These are phyloP conservation scores for Schmidtea mediterranea DNA, from an alignment of 1,140 invertebrate species.

Conservation along the genomic window DNA sequence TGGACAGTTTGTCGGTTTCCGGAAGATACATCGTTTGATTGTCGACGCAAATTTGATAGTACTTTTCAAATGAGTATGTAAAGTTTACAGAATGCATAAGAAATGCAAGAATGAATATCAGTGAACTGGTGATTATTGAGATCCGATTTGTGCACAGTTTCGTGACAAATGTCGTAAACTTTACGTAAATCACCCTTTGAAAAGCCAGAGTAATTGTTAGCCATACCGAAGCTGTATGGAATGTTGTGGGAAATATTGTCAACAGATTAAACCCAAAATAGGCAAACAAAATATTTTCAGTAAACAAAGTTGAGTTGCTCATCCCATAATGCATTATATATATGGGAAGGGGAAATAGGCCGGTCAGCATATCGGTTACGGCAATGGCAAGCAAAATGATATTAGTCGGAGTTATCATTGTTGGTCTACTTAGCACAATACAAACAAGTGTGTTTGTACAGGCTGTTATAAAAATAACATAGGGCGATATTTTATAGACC, in stretches of 20 bases:
- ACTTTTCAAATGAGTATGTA: neutral
- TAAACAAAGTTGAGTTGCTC: conserved; percentile 31
- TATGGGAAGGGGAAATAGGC: conserved; percentile 36
- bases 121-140: neutral
- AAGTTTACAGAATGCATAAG: neutral
- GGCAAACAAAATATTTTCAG: neutral
- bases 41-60: neutral
- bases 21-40: neutral
- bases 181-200: conserved; percentile 48
- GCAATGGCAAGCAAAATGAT: conserved; percentile 46
- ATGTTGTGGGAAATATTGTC: conserved; percentile 48
- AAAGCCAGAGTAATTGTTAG: conserved; percentile 54
- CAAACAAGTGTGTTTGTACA: conserved; percentile 54
- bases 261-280: conserved; percentile 13
- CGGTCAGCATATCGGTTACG: conserved; percentile 55
- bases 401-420: conserved; percentile 37
- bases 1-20: neutral
- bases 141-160: conserved; percentile 13
- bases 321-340: too few relatives aligned
- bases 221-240: conserved; percentile 68
- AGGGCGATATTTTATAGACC: conserved; percentile 25
- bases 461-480: conserved; percentile 49
- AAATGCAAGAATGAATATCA: neutral
- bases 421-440: conserved; percentile 34
- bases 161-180: conserved; percentile 51